A percentile compares a stretch with the other conserved stretches of the same genome.
Conservation (phyloP, 1,140 invertebrate genomes). For the Microplitis demolitor region DNA sequence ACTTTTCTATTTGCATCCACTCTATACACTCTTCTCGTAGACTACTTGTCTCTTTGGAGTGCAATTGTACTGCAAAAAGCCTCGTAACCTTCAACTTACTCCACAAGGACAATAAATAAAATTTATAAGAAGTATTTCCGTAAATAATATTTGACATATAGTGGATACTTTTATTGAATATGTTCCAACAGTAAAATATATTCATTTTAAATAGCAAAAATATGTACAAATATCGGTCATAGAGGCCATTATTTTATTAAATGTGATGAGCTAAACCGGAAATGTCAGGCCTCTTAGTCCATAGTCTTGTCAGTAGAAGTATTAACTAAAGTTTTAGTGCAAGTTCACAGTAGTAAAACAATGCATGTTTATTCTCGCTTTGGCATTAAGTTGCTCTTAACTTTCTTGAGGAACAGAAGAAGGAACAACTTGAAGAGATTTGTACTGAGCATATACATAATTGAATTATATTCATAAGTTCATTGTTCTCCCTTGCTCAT, state of each 20-base stretch:
- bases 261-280: background rate
- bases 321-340: background rate
- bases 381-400: background rate
- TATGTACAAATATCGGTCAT: background rate
- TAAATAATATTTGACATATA: slow-evolving; percentile 9
- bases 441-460: no score
- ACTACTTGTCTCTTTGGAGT: background rate
- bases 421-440: no score
- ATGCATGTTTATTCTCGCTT: slow-evolving; percentile 6
- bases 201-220: background rate
- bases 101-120: no score
- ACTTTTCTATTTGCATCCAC: slow-evolving; percentile 12
- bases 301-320: background rate
- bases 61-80: slow-evolving; percentile 43
- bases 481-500: background rate
- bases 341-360: slow-evolving; percentile 3
- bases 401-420: no score
- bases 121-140: slow-evolving; percentile 16
- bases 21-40: slow-evolving; percentile 2
- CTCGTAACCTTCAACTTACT: slow-evolving; percentile 40
- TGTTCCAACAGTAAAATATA: background rate
- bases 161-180: background rate
- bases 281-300: background rate
- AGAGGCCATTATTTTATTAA: background rate
- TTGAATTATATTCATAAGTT: background rate